Base-by-base conservation (phyloP, 2,797 vertebrate genomes). In the Artibeus jamaicensis region DNA sequence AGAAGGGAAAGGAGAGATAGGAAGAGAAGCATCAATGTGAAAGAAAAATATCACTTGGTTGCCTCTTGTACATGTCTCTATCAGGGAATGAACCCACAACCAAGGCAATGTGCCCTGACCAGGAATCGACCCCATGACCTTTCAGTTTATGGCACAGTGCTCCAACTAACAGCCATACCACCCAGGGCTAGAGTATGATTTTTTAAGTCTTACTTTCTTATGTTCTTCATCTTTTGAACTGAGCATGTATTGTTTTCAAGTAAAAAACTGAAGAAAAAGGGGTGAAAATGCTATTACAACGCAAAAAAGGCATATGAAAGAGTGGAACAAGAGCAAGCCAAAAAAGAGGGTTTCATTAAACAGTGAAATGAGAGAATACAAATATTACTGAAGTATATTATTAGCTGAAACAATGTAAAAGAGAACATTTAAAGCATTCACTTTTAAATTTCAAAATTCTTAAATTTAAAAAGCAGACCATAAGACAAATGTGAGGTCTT, bases 191-290 rank as follows among this genome's bases (percentile, higher is more conserved):
- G 12, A 32, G 21, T 62, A 32, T 62, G 29, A 62, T 62, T 15
- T 62, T 62, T 62, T 62, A 62, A 86, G 53, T 59, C 76, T 89
- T 44, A 29, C 44, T 92, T 83, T 57, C 34, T 67, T 83, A 5
- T 70, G 5, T 77, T 78, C 91, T 95, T 89, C 39, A 65, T 5
- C 32, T 95, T 95, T 91, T 83, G 22, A 96, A 96, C 76, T 89
- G 37, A 95, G 11, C 21, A 46, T 21, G 1, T 68, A n/a, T 91
- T 89, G 19, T 82, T 97, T 89, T 95, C 29, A 78, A 26, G 70
- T 10, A 57, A 86, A 91, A 95, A 39, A 6, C 11, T 57, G 39
- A 44, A 62, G 44, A 86, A 94, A 95, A 67, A 68, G 83, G 85
- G 42, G 62, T 87, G 22, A 90, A 89, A 95, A 62, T 86, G 29